A percentile compares a stretch with the other conserved stretches of the same genome.
phyloP scores from a whole-genome alignment of 2,113 vertebrate genomes.

The Cranoglanis bouderius region DNA sequence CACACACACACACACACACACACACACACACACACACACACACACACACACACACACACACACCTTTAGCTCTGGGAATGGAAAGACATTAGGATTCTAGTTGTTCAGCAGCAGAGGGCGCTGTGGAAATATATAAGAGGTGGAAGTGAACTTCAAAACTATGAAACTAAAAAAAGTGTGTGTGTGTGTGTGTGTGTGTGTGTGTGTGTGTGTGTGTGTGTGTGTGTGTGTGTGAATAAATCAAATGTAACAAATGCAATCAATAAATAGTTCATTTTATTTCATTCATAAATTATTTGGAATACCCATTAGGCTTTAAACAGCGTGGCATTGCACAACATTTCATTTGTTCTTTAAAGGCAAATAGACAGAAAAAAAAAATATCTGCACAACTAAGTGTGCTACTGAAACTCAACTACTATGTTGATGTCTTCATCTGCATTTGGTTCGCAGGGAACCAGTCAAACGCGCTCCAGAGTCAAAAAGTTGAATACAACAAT shows the following conservation, averaged over 20 bases:
- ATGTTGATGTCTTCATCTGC: slow-evolving; percentile 46
- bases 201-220: not conserved
- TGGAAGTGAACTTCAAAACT: not conserved
- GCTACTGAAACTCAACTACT: slow-evolving; percentile 55
- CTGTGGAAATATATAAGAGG: not conserved
- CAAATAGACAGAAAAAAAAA: slow-evolving; percentile 38
- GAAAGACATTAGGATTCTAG: not conserved
- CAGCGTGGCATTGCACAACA: slow-evolving; percentile 46
- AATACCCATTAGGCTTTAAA: slow-evolving; percentile 44
- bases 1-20: no score
- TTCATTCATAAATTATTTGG: slow-evolving; percentile 41
- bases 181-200: not conserved
- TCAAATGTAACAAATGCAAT: not conserved
- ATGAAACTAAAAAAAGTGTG: not conserved
- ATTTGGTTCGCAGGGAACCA: slow-evolving; percentile 51
- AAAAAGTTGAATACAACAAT: slow-evolving; percentile 46
- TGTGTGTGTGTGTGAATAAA: not conserved
- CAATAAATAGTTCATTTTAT: slow-evolving; percentile 51
- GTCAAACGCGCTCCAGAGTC: slow-evolving; percentile 47
- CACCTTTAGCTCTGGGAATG: no score
- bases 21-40: no score
- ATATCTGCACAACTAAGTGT: slow-evolving; percentile 48
- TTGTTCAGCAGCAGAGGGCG: slow-evolving; percentile 16
- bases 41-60: no score
- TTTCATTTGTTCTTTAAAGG: slow-evolving; percentile 39